A percentile compares a stretch with the other conserved stretches of the same genome.
phyloP scores from a whole-genome alignment of 1,140 invertebrate species.

The Drosophila pachea region DNA sequence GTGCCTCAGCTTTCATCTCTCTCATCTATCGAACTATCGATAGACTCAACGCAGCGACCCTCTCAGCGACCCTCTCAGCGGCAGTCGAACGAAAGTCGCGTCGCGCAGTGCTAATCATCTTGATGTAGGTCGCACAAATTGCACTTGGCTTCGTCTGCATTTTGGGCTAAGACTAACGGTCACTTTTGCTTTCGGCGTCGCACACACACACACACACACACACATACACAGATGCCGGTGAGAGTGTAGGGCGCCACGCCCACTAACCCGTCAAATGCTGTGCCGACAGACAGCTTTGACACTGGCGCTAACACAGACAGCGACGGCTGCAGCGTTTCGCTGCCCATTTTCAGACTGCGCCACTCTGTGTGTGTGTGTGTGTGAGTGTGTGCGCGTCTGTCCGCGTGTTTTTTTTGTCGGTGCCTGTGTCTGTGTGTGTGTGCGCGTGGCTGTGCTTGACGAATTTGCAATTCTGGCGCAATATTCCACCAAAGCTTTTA shows the following conservation, averaged over 20 bases:
- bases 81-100: too few relatives aligned
- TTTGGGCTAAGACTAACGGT: slow-evolving; percentile 25
- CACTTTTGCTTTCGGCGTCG: slow-evolving; percentile 41
- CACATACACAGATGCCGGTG: neutral
- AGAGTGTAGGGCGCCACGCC: neutral
- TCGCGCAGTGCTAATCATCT: neutral
- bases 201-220: neutral
- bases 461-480: slow-evolving; percentile 14
- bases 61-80: too few relatives aligned
- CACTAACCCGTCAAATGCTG: slow-evolving; percentile 3
- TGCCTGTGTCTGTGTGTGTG: too few relatives aligned
- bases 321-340: slow-evolving; percentile 19
- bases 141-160: slow-evolving; percentile 39
- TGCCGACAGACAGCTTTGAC: slow-evolving; percentile 19
- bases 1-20: too few relatives aligned
- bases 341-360: neutral
- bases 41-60: too few relatives aligned
- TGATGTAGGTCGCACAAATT: slow-evolving; percentile 40
- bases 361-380: neutral
- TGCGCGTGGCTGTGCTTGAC: too few relatives aligned
- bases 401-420: too few relatives aligned
- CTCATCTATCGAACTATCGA: too few relatives aligned
- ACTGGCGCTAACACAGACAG: neutral
- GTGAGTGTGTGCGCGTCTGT: neutral
- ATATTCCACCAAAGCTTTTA: slow-evolving; percentile 5